Base-by-base conservation (phyloP, 2,888 invertebrate genomes). In the Euzetes globulus region DNA sequence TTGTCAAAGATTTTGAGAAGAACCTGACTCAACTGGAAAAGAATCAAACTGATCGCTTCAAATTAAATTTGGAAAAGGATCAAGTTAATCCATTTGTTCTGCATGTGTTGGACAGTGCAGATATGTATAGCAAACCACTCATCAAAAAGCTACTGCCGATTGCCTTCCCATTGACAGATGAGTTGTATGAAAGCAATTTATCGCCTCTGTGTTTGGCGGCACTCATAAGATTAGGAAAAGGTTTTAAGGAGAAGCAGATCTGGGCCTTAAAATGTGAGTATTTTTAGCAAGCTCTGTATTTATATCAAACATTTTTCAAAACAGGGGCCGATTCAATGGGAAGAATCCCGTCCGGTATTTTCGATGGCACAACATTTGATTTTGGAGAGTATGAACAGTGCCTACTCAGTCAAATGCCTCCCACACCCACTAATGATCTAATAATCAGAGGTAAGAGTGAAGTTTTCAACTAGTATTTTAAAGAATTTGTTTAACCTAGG, bases 231-330 rank as follows among this genome's bases (percentile, higher is more conserved):
- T 13, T 60, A 1, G 60, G 60, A 1, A 60, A 27, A 27, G 60
- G 60, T 4, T 27, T 60, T 15, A 27, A 29, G 15, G 29, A 60
- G 11, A 60, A 60, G 15, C 15, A 22, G 6, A 9, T 60, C 15
- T 60, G 60, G 60, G 60, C 60, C 27, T 22, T 60, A 13, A 60
- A 60, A 60, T 60, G 60, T 60, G 15, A 11, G 19, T 52, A 25
- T 22, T 25, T 15, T 58, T 58, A 75, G 17, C 19, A 9, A n/a
- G 50, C 9, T n/a, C n/a, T 19, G 6, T 50, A 50, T 50, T 50
- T 11, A 13, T 5, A n/a, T 5, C n/a, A 1, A 50, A n/a, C 19
- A 5, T 2, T 5, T 50, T 11, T 50, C n/a, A 11, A 19, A 50
- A 11, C 19, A 50, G 50, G 50, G 50, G n/a, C 19, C 19, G 50